Evolutionary conservation across 1,140 invertebrate species (phyloP), one percentile per base, ranked within the genome.

Genomic region (Heliconius himera): DNA sequence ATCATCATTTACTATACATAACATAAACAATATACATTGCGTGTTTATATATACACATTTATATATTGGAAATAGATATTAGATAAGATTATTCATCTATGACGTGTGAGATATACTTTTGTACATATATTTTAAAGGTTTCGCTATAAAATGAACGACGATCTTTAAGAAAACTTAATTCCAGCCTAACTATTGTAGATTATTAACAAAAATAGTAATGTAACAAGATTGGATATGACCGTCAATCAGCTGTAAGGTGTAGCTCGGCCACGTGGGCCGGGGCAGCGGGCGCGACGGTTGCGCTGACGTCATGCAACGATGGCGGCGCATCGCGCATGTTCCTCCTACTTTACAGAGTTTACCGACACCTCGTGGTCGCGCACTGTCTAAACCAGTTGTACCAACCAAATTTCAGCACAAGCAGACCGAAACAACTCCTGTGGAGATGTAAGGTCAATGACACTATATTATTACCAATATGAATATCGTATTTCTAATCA

Each of bases 331-430:
- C 76, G 83, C 84, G 84, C 82, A 79, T 77, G 78, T 77, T 77
- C 80, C 75, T 78, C 76, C 81, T 80, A 85, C 85, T 83, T 60
- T 77, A 83, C 78, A 46, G 81, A 81, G 83, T 82, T 84, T 81
- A 81, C 82, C 84, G 80, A 83, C 84, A 84, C 86, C 83, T 88
- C 87, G 87, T 86, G 84, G 84, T 83, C 85, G 84, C 86, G 82
- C 80, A 81, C 77, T 85, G 78, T 85, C 87, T 88, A 90, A 91
- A 92, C 91, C 90, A 91, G 92, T 92, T 89, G 84, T 90, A 90
- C 89, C 88, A 90, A 90, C 90, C 89, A 87, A 89, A 87, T 92
- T 90, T 91, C 91, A 92, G 89, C 85, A 88, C 82, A 86, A 90
- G 83, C 87, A 90, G 87, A 91, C 89, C 88, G 89, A 91, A 91